Conservation (phyloP, 1,140 invertebrate genomes). For the Mesaphorura yosii region DNA sequence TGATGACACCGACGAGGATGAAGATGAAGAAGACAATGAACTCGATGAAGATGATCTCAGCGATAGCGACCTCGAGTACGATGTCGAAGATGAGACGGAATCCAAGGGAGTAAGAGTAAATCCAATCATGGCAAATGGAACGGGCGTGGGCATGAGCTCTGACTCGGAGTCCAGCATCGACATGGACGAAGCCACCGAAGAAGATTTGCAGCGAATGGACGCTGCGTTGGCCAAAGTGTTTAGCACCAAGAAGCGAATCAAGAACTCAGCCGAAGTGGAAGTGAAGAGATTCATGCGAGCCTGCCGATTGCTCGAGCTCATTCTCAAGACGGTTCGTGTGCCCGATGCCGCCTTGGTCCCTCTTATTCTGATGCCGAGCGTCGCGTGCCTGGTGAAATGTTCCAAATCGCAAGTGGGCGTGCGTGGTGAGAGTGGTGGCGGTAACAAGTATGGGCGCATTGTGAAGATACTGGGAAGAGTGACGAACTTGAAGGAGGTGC, state of each 20-base stretch:
- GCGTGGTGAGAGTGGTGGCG: no score
- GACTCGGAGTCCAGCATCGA: constrained; percentile 1
- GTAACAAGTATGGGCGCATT: background rate
- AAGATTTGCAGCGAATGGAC: background rate
- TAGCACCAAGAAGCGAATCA: background rate
- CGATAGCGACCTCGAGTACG: background rate
- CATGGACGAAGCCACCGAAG: constrained; percentile 1
- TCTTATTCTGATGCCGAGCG: background rate
- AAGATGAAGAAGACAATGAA: background rate
- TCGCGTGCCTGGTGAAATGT: background rate
- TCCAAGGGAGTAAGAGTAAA: no score
- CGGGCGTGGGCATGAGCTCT: no score
- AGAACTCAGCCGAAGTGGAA: background rate
- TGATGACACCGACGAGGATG: background rate
- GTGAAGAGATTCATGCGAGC: background rate
- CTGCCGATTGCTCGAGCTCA: background rate
- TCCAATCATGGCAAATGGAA: no score
- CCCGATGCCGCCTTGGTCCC: background rate
- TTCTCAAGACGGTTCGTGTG: background rate
- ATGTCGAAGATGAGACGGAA: no score
- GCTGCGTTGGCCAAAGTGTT: background rate
- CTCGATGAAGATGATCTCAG: background rate
- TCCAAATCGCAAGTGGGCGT: background rate
- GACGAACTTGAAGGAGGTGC: background rate
- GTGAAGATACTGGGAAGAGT: background rate